Evolutionary conservation across 2,888 invertebrate species (phyloP).

Genomic region (Andricus curvator): DNA sequence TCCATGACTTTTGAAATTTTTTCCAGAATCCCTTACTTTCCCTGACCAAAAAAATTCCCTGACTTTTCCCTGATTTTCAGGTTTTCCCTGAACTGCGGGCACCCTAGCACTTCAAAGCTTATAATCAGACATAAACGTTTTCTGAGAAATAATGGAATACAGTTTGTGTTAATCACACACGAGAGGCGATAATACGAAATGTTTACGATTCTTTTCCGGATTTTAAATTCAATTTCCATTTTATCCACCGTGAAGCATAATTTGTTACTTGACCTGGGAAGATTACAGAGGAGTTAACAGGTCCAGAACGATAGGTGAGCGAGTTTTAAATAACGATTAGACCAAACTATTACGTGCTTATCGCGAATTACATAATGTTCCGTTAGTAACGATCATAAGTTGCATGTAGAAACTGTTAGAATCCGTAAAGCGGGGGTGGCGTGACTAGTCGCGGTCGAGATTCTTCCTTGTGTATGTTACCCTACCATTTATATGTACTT

Average conservation of each 20-base stretch:
- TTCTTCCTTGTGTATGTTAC: constrained; percentile 11
- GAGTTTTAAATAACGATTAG: constrained; percentile 72
- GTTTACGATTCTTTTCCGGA: constrained; percentile 26
- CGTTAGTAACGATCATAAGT: constrained; percentile 69
- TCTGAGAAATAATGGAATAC: not conserved
- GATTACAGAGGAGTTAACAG: constrained; percentile 67
- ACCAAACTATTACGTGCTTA: constrained; percentile 69
- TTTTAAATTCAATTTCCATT: constrained; percentile 35
- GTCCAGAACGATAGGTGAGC: constrained; percentile 61
- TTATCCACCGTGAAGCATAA: constrained; percentile 30
- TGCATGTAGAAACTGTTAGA: constrained; percentile 61
- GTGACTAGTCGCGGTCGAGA: constrained; percentile 51
- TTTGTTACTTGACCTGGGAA: constrained; percentile 49
- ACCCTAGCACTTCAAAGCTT: too few species aligned
- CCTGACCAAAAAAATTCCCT: too few species aligned
- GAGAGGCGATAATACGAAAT: constrained; percentile 10
- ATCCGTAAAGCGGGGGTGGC: constrained; percentile 59
- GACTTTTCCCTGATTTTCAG: too few species aligned
- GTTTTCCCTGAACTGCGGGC: too few species aligned
- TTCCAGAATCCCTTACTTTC: too few species aligned
- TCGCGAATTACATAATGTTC: constrained; percentile 69
- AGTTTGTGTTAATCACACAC: not conserved
- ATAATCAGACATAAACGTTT: too few species aligned
- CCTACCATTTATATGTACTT: not conserved
- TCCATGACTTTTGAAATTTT: too few species aligned